These are phyloP conservation scores for Epinephelus awoara DNA, from an alignment of 2,797 vertebrate species.

Conservation along the genomic window DNA sequence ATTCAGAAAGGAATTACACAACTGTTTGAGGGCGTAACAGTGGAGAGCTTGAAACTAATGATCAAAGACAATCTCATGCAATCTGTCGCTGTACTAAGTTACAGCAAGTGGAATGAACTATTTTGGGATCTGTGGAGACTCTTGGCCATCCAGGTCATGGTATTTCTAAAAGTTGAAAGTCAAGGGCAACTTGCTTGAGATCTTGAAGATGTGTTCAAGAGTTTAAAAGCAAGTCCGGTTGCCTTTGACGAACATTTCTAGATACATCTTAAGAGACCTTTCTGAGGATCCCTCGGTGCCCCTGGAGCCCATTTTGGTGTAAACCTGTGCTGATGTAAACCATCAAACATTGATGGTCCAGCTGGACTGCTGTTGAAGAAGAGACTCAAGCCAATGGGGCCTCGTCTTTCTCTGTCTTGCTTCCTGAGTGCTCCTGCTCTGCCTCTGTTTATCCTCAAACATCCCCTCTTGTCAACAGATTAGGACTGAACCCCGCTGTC, in stretches of 20 bases:
- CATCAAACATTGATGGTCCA: constrained; percentile 67
- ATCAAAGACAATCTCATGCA: constrained; percentile 14
- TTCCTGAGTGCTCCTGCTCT: constrained; percentile 52
- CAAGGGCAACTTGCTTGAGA: background rate
- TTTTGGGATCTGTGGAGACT: background rate
- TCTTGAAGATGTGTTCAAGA: background rate
- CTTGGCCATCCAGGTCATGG: background rate
- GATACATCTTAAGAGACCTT: constrained; percentile 8
- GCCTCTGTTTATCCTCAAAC: constrained; percentile 77
- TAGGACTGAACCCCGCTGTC: constrained; percentile 75
- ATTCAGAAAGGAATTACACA: constrained; percentile 56
- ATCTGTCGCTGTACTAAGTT: background rate
- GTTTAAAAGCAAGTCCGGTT: constrained; percentile 1
- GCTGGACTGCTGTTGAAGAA: constrained; percentile 51
- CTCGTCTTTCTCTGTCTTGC: constrained; percentile 28
- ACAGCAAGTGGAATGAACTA: background rate
- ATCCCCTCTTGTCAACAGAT: constrained; percentile 79
- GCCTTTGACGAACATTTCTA: background rate
- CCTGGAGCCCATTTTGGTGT: constrained; percentile 43
- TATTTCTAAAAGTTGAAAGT: background rate
- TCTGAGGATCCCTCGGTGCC: constrained; percentile 14
- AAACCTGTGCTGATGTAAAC: constrained; percentile 58
- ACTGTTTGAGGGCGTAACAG: constrained; percentile 43
- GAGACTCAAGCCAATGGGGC: constrained; percentile 35
- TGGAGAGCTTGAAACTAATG: constrained; percentile 26